Evolutionary conservation across 2,797 vertebrate species (phyloP).

Genomic region (Anas acuta): DNA sequence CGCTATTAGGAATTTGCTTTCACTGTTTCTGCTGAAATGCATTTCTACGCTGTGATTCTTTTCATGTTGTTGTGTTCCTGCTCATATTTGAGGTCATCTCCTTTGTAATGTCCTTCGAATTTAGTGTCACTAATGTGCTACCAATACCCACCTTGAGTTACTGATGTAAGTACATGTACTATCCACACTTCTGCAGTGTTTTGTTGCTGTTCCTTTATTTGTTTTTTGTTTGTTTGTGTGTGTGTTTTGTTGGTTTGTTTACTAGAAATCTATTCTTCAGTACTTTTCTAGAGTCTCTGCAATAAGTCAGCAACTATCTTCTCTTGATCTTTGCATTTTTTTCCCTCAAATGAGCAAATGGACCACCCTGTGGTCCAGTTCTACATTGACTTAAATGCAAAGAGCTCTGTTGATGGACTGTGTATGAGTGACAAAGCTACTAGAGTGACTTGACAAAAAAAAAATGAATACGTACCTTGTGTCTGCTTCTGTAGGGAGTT

Average conservation of each 20-base stretch:
- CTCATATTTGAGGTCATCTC: background rate
- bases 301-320: background rate
- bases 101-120: background rate
- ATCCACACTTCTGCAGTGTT: background rate
- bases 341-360: background rate
- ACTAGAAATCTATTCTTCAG: background rate
- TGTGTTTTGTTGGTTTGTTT: background rate
- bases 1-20: background rate
- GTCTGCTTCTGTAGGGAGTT: background rate
- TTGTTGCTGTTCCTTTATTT: background rate
- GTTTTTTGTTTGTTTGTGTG: background rate
- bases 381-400: rapidly evolving
- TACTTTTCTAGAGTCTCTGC: background rate
- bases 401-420: background rate
- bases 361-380: background rate
- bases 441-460: background rate
- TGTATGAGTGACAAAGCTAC: background rate
- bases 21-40: background rate
- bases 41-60: background rate
- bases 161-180: background rate
- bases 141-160: background rate
- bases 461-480: rapidly evolving
- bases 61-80: background rate
- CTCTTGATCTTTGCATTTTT: background rate
- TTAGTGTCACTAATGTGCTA: background rate